Evolutionary conservation across 2,113 vertebrate genomes (phyloP).

Genomic region (Pluvianellus socialis): DNA sequence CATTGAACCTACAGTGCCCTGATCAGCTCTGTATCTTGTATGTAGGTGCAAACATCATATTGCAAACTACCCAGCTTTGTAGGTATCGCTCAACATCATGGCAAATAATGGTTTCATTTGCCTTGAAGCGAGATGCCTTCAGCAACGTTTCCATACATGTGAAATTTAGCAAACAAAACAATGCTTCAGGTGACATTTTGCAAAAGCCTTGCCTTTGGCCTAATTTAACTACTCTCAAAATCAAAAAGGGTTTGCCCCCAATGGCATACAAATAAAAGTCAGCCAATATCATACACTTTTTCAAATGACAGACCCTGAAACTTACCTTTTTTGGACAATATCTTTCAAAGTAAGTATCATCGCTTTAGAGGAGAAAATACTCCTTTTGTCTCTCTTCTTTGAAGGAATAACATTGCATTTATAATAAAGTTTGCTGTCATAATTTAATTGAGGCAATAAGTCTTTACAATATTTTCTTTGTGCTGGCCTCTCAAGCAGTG

Average conservation of each 20-base stretch:
- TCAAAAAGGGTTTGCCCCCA: not conserved
- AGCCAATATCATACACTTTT: not conserved
- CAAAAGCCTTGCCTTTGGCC: not conserved
- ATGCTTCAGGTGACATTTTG: not conserved
- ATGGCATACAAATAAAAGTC: not conserved
- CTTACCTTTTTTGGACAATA: not conserved
- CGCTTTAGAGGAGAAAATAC: too few relatives aligned
- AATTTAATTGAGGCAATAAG: not conserved
- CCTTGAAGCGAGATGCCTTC: not conserved
- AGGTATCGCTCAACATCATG: not conserved
- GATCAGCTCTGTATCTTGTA: not conserved
- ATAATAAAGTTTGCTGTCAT: not conserved
- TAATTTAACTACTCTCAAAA: not conserved
- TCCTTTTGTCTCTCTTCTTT: too few relatives aligned
- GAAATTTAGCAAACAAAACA: not conserved
- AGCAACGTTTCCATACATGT: not conserved
- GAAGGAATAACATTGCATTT: not conserved
- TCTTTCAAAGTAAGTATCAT: not conserved
- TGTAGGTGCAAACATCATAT: too few relatives aligned
- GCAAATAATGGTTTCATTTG: not conserved
- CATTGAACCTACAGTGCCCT: not conserved
- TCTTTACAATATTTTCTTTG: not conserved
- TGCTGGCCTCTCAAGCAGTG: not conserved
- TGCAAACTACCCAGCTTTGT: not conserved
- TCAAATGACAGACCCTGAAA: not conserved